phyloP scores from a whole-genome alignment of 2,888 invertebrate genomes.

The Amphimallon solstitiale region DNA sequence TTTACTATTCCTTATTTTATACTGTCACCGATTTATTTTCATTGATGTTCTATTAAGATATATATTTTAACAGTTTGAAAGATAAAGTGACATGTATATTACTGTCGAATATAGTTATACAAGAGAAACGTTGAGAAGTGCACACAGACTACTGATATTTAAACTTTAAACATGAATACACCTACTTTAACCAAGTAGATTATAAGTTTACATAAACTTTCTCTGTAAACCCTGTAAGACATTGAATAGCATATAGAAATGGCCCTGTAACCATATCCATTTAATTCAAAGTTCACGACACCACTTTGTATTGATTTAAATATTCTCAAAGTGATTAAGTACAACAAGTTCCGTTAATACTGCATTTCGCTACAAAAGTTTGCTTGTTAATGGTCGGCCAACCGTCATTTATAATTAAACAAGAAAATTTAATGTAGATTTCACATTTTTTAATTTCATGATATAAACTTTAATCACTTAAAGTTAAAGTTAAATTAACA shows the following conservation, averaged over 20 bases:
- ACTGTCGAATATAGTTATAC: too few species aligned
- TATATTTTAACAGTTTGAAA: too few species aligned
- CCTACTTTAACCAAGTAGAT: constrained; percentile 25
- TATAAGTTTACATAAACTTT: constrained; percentile 31
- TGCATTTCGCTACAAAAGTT: constrained; percentile 8
- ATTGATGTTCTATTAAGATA: too few species aligned
- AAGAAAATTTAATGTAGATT: not conserved
- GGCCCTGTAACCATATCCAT: constrained; percentile 25
- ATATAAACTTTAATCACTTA: too few species aligned
- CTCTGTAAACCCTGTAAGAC: constrained; percentile 18
- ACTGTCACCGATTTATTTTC: too few species aligned
- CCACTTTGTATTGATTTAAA: constrained; percentile 33
- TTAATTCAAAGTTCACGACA: constrained; percentile 26
- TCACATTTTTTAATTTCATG: too few species aligned
- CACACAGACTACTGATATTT: constrained; percentile 10
- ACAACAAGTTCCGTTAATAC: constrained; percentile 20
- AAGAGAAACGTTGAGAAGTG: constrained; percentile 12
- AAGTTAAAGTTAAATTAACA: too few species aligned
- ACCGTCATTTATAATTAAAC: constrained; percentile 15
- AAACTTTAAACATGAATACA: constrained; percentile 25
- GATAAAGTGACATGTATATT: too few species aligned
- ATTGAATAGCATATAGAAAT: constrained; percentile 26
- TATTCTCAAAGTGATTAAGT: constrained; percentile 28
- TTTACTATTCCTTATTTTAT: too few species aligned
- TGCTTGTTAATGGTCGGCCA: not conserved